Evolutionary conservation across 2,888 invertebrate species (phyloP).

Genomic region (Mamestra brassicae): DNA sequence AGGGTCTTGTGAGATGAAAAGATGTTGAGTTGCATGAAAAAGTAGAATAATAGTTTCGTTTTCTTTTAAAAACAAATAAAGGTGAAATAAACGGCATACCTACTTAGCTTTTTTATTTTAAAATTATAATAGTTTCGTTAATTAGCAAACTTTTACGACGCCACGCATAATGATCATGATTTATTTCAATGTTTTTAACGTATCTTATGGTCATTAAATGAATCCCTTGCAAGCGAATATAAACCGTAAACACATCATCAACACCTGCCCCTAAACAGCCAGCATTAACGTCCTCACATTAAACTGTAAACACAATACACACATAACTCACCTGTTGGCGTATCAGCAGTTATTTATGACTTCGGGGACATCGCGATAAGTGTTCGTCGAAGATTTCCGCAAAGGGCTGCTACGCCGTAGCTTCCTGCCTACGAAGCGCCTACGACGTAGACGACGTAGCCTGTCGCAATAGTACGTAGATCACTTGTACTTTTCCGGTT

Average conservation of each 20-base stretch:
- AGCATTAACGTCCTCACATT: constrained; percentile 35
- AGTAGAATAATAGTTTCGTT: background rate
- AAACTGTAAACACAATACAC: constrained; percentile 47
- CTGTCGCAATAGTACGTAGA: constrained; percentile 49
- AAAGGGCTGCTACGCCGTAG: constrained; percentile 66
- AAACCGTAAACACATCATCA: constrained; percentile 1
- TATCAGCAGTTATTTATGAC: constrained; percentile 66
- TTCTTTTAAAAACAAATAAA: background rate
- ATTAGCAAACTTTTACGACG: background rate
- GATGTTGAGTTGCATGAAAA: background rate
- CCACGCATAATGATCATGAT: too few relatives aligned
- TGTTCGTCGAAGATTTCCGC: constrained; percentile 60
- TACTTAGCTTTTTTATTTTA: background rate
- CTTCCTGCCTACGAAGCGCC: constrained; percentile 62
- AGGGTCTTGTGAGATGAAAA: constrained; percentile 13
- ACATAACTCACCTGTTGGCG: constrained; percentile 57
- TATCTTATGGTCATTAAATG: background rate
- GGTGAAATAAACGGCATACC: background rate
- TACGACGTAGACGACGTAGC: constrained; percentile 58
- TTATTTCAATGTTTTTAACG: background rate
- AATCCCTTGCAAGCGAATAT: background rate
- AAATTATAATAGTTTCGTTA: background rate
- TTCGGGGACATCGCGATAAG: constrained; percentile 56
- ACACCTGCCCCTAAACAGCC: constrained; percentile 18
- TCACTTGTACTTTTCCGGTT: constrained; percentile 57